phyloP scores from a whole-genome alignment of 2,888 invertebrate genomes.

The Holacanthella duospinosa region DNA sequence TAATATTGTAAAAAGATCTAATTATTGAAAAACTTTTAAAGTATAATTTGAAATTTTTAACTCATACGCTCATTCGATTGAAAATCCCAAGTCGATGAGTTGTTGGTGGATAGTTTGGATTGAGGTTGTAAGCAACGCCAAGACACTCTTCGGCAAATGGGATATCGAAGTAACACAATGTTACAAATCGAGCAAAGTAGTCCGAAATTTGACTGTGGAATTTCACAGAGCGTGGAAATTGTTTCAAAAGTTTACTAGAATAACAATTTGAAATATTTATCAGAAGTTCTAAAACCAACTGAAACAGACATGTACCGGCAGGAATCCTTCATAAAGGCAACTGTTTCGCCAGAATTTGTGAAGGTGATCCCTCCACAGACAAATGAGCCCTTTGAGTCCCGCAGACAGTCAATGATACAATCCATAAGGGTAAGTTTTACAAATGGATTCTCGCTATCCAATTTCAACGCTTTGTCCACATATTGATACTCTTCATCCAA shows the following conservation, averaged over 20 bases:
- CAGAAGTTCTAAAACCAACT: no score
- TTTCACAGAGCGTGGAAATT: conserved; percentile 20
- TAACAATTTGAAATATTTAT: background rate
- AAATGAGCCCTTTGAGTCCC: conserved; percentile 23
- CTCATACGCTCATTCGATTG: conserved; percentile 21
- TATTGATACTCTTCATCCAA: conserved; percentile 17
- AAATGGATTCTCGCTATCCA: conserved; percentile 21
- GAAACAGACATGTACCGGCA: no score
- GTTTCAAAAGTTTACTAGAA: conserved; percentile 16
- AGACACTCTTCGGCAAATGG: conserved; percentile 13
- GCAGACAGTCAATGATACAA: conserved; percentile 22
- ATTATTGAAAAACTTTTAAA: background rate
- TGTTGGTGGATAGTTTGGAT: conserved; percentile 24
- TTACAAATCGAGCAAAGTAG: conserved; percentile 25
- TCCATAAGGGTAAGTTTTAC: conserved; percentile 19
- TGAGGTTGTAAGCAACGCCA: conserved; percentile 18
- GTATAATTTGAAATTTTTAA: background rate
- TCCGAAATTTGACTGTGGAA: conserved; percentile 22
- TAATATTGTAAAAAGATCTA: background rate
- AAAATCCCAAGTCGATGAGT: conserved; percentile 26
- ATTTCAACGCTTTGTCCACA: conserved; percentile 10
- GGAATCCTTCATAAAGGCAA: background rate
- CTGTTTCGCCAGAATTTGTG: background rate
- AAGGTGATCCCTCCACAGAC: conserved; percentile 14
- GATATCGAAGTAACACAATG: conserved; percentile 20